Evolutionary conservation across 2,888 invertebrate species (phyloP), one percentile per base, ranked within the genome.

Genomic region (Parelbella ahira): DNA sequence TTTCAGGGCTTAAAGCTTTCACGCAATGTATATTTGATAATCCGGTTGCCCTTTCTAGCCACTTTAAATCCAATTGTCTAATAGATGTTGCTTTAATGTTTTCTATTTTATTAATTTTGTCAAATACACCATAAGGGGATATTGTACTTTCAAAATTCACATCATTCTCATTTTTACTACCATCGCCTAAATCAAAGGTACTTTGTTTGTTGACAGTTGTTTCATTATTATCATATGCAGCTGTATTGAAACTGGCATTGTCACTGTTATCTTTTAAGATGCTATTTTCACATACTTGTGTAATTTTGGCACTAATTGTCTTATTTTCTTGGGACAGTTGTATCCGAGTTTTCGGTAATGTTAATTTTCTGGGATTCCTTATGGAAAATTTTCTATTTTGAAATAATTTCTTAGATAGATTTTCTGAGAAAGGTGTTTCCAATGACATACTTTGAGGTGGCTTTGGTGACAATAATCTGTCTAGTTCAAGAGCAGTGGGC

Each of bases 321-420:
- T 12, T 32, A 25, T 6, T 20, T 13, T 32, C 32, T 20, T 25
- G 13, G 3, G 10, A 21, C 24, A 11, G 27, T 24, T 46, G 43
- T 8, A 58, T 44, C 41, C 66, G 70, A 25, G 59, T 54, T 55
- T 65, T 77, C 1, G 58, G 34, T 19, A 63, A 18, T 19, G 54
- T 51, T n/a, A 68, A 89, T 68, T 95, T 95, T 56, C 94, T 89
- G 0, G 95, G 94, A 79, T 95, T 94, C 56, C 94, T 88, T 58
- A 93, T 90, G 2, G 90, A 89, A 69, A 94, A 93, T 53, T 89
- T 92, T 10, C 90, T 86, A 29, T 90, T 89, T 42, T 90, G 88
- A 74, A 94, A 95, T 45, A 94, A 76, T 63, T 94, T 93, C 54
- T 91, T 89, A 0, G 92, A 89, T 6, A 91, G 63, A 56, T 89